These are phyloP conservation scores for Lichenostomus cassidix DNA, from an alignment of 2,113 vertebrate genomes.

Conservation along the genomic window DNA sequence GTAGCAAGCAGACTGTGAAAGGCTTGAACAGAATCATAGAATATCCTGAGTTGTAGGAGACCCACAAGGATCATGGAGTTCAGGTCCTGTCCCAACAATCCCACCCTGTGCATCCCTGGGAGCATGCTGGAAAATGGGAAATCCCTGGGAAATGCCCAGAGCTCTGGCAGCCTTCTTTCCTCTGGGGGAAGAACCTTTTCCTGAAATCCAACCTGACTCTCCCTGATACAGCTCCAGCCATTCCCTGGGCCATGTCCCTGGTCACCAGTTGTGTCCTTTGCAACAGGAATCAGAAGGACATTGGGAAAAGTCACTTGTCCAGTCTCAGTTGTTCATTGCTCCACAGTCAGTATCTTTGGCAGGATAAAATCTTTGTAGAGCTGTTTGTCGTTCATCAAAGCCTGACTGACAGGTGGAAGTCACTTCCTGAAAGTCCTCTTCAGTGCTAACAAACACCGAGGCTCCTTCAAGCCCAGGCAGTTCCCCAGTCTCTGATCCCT, in stretches of 20 bases:
- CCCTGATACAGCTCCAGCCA: fast-evolving
- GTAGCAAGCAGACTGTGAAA: background rate
- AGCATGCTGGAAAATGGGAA: too few species aligned
- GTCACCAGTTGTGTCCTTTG: background rate
- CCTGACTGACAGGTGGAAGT: background rate
- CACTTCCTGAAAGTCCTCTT: constrained; percentile 48
- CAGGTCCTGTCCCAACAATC: background rate
- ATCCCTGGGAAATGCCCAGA: too few species aligned
- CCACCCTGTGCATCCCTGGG: background rate
- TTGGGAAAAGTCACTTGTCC: background rate
- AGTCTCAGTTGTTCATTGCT: background rate
- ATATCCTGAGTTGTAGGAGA: background rate
- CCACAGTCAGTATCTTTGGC: background rate
- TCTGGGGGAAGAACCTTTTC: background rate
- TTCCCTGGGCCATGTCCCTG: background rate
- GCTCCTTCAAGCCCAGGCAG: background rate
- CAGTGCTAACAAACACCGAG: background rate
- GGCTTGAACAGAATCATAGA: background rate
- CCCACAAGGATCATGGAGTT: background rate
- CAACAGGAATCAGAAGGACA: background rate
- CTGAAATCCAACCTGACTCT: fast-evolving
- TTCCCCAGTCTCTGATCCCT: constrained; percentile 17
- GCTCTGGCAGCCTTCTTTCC: background rate
- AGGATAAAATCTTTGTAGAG: background rate
- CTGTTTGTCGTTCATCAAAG: background rate